Conservation (phyloP, 2,797 vertebrate genomes). For the Psittacula echo region DNA sequence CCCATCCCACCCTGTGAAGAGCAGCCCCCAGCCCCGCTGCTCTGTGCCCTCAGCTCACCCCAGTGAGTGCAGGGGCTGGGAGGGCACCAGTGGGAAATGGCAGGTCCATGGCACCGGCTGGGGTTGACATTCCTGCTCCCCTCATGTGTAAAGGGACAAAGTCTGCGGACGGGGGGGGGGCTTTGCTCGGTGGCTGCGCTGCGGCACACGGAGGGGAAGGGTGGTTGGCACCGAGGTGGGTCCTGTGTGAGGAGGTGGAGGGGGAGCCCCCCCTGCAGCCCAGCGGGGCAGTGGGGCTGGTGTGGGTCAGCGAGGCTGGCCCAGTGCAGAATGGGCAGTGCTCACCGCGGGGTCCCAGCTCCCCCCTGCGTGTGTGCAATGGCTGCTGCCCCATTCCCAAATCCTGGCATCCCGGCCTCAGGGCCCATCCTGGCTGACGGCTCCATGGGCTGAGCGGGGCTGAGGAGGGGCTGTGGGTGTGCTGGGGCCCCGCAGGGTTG, state of each 20-base stretch:
- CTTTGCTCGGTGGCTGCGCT: not conserved
- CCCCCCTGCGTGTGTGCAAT: not conserved
- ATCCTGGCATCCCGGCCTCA: accelerated
- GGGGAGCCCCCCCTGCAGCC: not conserved
- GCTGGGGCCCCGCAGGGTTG: not conserved
- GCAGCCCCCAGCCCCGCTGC: not conserved
- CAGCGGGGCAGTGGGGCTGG: not conserved
- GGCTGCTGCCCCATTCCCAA: not conserved
- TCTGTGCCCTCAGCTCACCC: not conserved
- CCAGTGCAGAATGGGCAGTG: not conserved
- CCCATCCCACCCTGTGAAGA: not conserved
- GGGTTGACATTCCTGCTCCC: constrained; percentile 55
- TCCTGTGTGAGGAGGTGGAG: not conserved
- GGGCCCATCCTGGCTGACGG: not conserved
- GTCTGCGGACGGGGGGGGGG: not conserved
- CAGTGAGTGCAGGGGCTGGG: not conserved
- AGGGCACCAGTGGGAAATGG: not conserved
- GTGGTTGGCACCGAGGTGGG: not conserved
- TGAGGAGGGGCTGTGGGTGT: not conserved
- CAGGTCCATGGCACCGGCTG: accelerated
- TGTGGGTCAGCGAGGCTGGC: not conserved
- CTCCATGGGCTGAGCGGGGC: accelerated
- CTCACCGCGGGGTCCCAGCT: not conserved
- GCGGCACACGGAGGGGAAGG: not conserved
- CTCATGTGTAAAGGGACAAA: constrained; percentile 65